These are phyloP conservation scores for Paraescarpia echinospica DNA, from an alignment of 1,140 invertebrate genomes.

Conservation along the genomic window DNA sequence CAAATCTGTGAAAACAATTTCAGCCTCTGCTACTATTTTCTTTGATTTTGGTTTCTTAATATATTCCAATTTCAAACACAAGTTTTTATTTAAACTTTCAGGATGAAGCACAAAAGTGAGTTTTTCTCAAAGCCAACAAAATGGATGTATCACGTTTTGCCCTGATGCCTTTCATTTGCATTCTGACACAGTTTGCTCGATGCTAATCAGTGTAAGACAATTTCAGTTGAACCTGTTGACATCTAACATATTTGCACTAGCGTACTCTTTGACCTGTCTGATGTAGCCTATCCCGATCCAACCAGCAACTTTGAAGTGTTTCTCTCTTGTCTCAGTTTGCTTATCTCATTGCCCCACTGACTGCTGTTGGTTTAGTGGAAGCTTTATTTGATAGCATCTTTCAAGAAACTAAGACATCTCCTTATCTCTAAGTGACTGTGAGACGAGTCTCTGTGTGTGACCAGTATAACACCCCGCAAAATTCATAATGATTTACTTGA, in stretches of 20 bases:
- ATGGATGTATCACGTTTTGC: too few relatives aligned
- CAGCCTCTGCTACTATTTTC: too few relatives aligned
- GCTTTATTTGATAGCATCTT: background rate
- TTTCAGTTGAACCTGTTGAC: background rate
- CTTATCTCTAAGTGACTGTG: background rate
- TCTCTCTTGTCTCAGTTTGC: background rate
- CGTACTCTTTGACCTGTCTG: background rate
- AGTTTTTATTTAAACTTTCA: too few relatives aligned
- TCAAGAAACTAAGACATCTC: constrained; percentile 6
- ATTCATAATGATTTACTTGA: too few relatives aligned
- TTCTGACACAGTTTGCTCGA: too few relatives aligned
- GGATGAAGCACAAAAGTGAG: too few relatives aligned
- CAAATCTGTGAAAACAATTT: too few relatives aligned
- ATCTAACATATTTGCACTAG: background rate
- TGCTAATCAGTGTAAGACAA: too few relatives aligned
- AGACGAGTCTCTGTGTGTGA: background rate
- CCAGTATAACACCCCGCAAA: background rate
- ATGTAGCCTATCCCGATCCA: background rate
- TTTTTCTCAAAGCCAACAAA: too few relatives aligned
- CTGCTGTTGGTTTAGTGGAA: background rate
- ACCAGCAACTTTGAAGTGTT: background rate
- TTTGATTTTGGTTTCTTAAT: too few relatives aligned
- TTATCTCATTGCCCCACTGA: constrained; percentile 8
- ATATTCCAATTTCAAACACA: too few relatives aligned
- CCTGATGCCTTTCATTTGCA: too few relatives aligned